phyloP scores from a whole-genome alignment of 2,113 vertebrate species.

The Gallinago undulata region DNA sequence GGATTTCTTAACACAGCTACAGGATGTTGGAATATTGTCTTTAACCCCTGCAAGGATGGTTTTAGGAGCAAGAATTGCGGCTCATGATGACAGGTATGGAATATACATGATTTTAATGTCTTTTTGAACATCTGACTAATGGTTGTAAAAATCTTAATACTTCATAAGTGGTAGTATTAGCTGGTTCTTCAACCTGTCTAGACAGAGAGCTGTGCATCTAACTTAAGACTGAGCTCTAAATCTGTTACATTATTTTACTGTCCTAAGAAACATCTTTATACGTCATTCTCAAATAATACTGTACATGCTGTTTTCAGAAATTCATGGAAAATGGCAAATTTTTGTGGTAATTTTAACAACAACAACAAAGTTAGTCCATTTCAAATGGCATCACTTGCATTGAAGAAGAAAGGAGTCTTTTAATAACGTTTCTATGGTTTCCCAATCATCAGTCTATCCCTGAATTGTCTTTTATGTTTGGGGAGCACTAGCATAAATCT shows the following conservation, averaged over 20 bases:
- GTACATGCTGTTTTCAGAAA: not conserved
- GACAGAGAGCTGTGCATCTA: not conserved
- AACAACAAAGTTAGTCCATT: not conserved
- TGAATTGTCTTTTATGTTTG: not conserved
- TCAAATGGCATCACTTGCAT: not conserved
- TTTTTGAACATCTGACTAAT: not conserved
- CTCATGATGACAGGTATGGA: constrained; percentile 94
- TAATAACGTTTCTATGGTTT: not conserved
- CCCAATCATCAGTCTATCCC: not conserved
- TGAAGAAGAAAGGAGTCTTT: not conserved
- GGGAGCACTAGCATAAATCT: not conserved
- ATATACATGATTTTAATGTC: not conserved
- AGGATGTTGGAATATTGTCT: constrained; percentile 93
- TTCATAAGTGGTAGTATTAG: not conserved
- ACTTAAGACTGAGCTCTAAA: not conserved
- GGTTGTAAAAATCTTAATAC: not conserved
- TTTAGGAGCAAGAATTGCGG: constrained; percentile 91
- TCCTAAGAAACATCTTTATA: not conserved
- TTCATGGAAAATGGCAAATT: not conserved
- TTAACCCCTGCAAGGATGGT: constrained; percentile 96
- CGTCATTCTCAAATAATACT: not conserved
- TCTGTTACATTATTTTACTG: not conserved
- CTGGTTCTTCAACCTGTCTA: not conserved
- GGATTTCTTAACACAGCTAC: constrained; percentile 92
- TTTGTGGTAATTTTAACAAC: not conserved